These are phyloP conservation scores for Nothobranchius kuhntae DNA, from an alignment of 2,113 vertebrate species.

Conservation along the genomic window DNA sequence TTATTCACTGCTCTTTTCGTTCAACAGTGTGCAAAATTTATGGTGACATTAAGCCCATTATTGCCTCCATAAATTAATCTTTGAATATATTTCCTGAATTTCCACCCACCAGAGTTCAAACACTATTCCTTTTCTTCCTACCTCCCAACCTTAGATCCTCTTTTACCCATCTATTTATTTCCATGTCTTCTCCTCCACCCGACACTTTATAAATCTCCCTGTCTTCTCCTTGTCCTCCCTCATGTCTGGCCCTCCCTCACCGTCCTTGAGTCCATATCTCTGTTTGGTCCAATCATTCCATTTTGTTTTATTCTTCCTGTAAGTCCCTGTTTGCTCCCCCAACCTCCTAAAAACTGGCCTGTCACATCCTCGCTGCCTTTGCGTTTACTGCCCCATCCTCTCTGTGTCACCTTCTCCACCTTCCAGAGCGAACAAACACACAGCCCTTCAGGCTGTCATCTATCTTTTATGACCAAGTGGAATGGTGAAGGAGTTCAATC, in stretches of 20 bases:
- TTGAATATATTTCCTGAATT: no score
- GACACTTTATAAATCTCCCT: conserved; percentile 22
- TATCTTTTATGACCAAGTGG: conserved; percentile 12
- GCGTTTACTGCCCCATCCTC: conserved; percentile 27
- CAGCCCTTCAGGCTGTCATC: not conserved
- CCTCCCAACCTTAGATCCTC: not conserved
- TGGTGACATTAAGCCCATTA: no score
- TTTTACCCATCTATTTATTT: conserved; percentile 30
- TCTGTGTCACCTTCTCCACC: conserved; percentile 9
- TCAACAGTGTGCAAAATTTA: no score
- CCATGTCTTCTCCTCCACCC: conserved; percentile 4
- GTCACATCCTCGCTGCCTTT: conserved; percentile 12
- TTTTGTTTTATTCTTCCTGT: not conserved
- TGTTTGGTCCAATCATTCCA: not conserved
- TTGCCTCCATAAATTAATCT: no score
- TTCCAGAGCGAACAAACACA: not conserved
- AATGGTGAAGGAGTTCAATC: conserved; percentile 5
- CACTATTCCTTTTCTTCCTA: not conserved
- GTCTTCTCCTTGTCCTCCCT: conserved; percentile 6
- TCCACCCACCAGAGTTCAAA: not conserved
- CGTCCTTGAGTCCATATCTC: conserved; percentile 5
- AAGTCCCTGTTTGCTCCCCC: conserved; percentile 2
- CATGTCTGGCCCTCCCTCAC: conserved; percentile 23
- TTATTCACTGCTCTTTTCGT: no score
- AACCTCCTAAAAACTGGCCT: not conserved